Conservation (phyloP, 1,140 invertebrate species). For the Zaprionus ghesquierei region DNA sequence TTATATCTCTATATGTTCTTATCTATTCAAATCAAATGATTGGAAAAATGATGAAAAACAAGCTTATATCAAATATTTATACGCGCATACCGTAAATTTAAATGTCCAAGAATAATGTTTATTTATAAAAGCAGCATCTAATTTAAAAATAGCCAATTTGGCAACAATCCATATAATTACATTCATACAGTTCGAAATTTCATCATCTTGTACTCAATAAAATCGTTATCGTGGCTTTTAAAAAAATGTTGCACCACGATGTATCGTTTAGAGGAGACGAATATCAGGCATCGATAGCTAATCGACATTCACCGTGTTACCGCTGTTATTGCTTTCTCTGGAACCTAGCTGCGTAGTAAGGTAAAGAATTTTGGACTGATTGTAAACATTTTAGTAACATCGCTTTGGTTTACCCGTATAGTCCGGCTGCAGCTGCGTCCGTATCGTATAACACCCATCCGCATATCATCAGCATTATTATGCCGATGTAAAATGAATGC, state of each 20-base stretch:
- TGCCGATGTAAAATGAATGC: constrained; percentile 71
- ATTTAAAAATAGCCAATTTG: neutral
- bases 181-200: neutral
- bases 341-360: constrained; percentile 11
- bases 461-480: constrained; percentile 26
- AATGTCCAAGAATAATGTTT: neutral
- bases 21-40: too few relatives aligned
- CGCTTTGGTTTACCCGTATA: constrained; percentile 13
- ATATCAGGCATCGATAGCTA: neutral
- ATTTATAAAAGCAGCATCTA: neutral
- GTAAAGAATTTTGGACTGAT: neutral
- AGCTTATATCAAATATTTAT: neutral
- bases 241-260: neutral
- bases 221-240: neutral
- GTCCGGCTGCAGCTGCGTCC: neutral
- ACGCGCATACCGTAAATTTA: neutral
- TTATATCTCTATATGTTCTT: too few relatives aligned
- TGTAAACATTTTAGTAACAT: constrained; percentile 12
- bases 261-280: neutral
- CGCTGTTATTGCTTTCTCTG: neutral
- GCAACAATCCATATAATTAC: neutral
- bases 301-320: neutral
- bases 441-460: neutral
- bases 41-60: too few relatives aligned
- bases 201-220: neutral